phyloP scores from a whole-genome alignment of 1,140 invertebrate species.

The Sminthurides bifidus region DNA sequence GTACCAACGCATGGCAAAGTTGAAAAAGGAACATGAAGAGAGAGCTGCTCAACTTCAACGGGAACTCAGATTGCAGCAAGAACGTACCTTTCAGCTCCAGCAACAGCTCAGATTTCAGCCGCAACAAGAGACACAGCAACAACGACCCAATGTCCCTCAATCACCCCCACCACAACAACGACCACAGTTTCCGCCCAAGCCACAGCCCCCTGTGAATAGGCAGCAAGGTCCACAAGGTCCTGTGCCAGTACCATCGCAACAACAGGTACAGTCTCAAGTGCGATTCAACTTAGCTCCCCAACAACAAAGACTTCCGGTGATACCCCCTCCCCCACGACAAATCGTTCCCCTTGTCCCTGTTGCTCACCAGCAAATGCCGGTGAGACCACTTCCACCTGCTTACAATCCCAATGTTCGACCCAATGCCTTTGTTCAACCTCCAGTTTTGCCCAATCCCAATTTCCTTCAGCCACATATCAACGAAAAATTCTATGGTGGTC shows the following conservation, averaged over 20 bases:
- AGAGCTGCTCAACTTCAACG: not conserved
- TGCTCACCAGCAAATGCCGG: not conserved
- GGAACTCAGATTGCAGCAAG: not conserved
- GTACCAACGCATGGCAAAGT: no score
- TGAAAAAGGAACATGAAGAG: not conserved
- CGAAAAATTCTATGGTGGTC: not conserved
- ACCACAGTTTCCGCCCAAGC: not conserved
- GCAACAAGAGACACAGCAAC: not conserved
- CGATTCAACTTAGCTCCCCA: no score
- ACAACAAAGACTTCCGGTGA: not conserved
- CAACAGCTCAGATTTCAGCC: not conserved
- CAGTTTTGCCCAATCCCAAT: not conserved
- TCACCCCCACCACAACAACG: not conserved
- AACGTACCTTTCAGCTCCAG: not conserved
- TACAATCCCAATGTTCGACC: not conserved
- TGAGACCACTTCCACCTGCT: not conserved
- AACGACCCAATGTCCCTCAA: not conserved
- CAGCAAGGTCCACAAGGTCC: not conserved
- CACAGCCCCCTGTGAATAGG: not conserved
- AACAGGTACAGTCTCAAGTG: not conserved
- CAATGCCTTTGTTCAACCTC: not conserved
- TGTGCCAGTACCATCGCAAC: not conserved
- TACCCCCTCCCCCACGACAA: not conserved
- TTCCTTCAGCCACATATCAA: conserved; percentile 1
- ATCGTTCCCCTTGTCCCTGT: not conserved